Evolutionary conservation across 2,797 vertebrate genomes (phyloP), one percentile per base, ranked within the genome.

Genomic region (Ptychadena robeensis): DNA sequence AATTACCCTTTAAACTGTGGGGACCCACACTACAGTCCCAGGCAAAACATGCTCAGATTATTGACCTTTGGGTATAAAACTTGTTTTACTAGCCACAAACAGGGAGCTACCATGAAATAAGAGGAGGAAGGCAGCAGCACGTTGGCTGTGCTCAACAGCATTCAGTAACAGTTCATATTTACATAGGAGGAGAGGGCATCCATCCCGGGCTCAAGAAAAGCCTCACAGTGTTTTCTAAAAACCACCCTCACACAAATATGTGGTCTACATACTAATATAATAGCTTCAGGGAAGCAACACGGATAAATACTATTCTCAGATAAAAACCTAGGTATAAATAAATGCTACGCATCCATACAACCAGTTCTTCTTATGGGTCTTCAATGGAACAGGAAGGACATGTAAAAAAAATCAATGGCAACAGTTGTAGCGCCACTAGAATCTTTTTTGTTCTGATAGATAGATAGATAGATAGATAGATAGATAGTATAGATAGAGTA

Each of bases 161-260:
- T 82, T 44, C 44, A 77, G 74, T 31, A 76, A 76, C 73, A 76
- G 48, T 64, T 72, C 61, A 66, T 83, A 79, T 67, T 83, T 73
- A 83, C 82, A 67, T 67, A 79, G 37, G 14, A 79, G 37, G 14
- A 73, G 68, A 83, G 75, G 30, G 31, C 37, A 67, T 71, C 48
- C 44, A 70, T 66, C 77, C 73, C 63, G 66, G 63, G 71, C 70
- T 77, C 73, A 53, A 71, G 61, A 82, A 85, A 88, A 85, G 91
- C 90, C 89, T 91, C 90, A 89, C 89, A 93, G 93, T 94, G 92
- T 95, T 95, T 93, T 94, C 95, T 53, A 95, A 95, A 53, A 53
- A 53, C 44, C n/a, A n/a, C n/a, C n/a, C n/a, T n/a, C n/a, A n/a
- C n/a, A n/a, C n/a, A n/a, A n/a, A n/a, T 53, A 53, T 22, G 1